These are phyloP conservation scores for Cantharis lateralis DNA, from an alignment of 2,888 invertebrate species.

Conservation along the genomic window DNA sequence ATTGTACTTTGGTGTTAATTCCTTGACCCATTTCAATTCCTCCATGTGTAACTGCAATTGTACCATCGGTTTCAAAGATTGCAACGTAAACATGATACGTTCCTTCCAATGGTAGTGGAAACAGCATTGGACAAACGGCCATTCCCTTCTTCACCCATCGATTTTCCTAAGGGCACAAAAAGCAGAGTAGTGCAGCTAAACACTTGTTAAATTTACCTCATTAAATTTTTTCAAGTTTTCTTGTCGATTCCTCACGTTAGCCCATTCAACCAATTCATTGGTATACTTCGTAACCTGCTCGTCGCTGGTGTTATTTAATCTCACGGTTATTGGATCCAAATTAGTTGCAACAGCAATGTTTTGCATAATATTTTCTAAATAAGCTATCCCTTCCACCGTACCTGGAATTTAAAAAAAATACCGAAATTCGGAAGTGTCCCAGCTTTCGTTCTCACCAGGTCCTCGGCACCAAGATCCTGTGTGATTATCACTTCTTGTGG, in stretches of 20 bases:
- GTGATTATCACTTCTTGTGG: constrained; percentile 65
- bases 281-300: constrained; percentile 58
- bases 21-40: constrained; percentile 84
- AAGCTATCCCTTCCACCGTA: constrained; percentile 65
- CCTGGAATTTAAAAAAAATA: constrained; percentile 59
- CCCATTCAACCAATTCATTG: constrained; percentile 60
- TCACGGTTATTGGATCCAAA: constrained; percentile 64
- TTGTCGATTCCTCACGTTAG: constrained; percentile 63
- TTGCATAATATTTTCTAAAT: constrained; percentile 69
- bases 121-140: constrained; percentile 70
- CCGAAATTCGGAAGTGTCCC: background rate
- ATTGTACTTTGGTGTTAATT: constrained; percentile 71
- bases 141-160: constrained; percentile 82
- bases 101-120: constrained; percentile 60
- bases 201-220: constrained; percentile 45
- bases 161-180: constrained; percentile 60
- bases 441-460: constrained; percentile 61
- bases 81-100: constrained; percentile 65
- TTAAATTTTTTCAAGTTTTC: constrained; percentile 65
- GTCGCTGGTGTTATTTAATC: constrained; percentile 59
- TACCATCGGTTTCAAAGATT: constrained; percentile 73
- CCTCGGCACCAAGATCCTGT: constrained; percentile 68
- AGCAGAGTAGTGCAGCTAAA: background rate
- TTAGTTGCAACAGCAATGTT: constrained; percentile 63
- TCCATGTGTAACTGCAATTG: constrained; percentile 72